Evolutionary conservation across 2,113 vertebrate species (phyloP).

Genomic region (Oncorhynchus kisutch): DNA sequence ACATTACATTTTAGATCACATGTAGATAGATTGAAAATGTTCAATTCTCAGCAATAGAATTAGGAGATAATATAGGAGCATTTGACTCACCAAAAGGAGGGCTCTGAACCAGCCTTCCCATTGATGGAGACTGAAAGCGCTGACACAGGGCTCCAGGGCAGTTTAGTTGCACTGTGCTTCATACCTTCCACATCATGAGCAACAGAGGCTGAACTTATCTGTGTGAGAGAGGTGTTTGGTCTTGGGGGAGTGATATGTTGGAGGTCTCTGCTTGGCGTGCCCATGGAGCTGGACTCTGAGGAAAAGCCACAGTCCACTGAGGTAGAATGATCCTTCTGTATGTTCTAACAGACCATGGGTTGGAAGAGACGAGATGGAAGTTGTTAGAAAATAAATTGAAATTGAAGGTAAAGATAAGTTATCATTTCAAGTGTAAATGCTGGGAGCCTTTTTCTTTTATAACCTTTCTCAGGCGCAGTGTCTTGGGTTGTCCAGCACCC

Average conservation of each 20-base stretch:
- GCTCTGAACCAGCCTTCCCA: constrained; percentile 51
- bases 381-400: neutral
- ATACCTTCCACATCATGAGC: neutral
- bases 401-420: neutral
- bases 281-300: constrained; percentile 56
- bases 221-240: too few species aligned
- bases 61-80: neutral
- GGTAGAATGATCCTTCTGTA: constrained; percentile 40
- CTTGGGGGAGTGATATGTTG: too few species aligned
- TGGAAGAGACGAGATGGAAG: neutral
- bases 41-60: neutral
- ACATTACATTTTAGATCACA: too few species aligned
- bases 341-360: constrained; percentile 42
- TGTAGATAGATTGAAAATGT: too few species aligned
- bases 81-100: constrained; percentile 58
- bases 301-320: constrained; percentile 30
- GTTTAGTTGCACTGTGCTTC: constrained; percentile 36
- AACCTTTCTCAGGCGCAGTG: constrained; percentile 51
- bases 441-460: neutral
- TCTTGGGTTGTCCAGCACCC: constrained; percentile 23
- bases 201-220: neutral
- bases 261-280: neutral
- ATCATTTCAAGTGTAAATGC: neutral
- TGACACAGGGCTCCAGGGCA: constrained; percentile 48
- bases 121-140: constrained; percentile 54